These are phyloP conservation scores for Anas platyrhynchos DNA, from an alignment of 2,113 vertebrate species.

Conservation along the genomic window DNA sequence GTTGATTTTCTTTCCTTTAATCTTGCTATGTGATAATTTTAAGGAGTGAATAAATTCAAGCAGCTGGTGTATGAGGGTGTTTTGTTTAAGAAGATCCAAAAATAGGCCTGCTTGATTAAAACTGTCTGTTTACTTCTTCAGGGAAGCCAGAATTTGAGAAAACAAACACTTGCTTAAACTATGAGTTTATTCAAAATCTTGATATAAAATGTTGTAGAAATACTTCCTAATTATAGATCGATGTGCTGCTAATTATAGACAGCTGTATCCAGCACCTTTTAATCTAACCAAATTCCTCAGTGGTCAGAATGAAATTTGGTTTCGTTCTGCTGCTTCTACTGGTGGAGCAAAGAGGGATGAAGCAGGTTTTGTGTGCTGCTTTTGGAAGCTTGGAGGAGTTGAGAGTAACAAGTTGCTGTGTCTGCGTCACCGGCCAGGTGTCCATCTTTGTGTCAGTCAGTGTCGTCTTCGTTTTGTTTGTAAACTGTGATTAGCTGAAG, in stretches of 20 bases:
- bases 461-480: not conserved
- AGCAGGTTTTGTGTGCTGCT: not conserved
- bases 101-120: constrained; percentile 32
- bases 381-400: not conserved
- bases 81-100: constrained; percentile 5
- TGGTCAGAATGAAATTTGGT: not conserved
- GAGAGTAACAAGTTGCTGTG: not conserved
- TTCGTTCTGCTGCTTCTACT: not conserved
- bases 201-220: not conserved
- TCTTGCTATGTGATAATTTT: constrained; percentile 3
- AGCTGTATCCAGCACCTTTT: not conserved
- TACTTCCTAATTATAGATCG: not conserved
- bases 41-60: not conserved
- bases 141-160: not conserved
- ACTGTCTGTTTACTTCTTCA: constrained; percentile 6
- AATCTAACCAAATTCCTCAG: not conserved
- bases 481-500: not conserved
- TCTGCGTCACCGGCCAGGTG: not conserved
- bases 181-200: not conserved
- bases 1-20: not conserved
- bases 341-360: not conserved
- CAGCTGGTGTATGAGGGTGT: constrained; percentile 23
- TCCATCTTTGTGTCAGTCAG: not conserved
- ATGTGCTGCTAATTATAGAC: not conserved
- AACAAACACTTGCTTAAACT: not conserved